A percentile compares a stretch with the other conserved stretches of the same genome.
phyloP scores from a whole-genome alignment of 2,797 vertebrate genomes.

The Pachyuromys duprasi region DNA sequence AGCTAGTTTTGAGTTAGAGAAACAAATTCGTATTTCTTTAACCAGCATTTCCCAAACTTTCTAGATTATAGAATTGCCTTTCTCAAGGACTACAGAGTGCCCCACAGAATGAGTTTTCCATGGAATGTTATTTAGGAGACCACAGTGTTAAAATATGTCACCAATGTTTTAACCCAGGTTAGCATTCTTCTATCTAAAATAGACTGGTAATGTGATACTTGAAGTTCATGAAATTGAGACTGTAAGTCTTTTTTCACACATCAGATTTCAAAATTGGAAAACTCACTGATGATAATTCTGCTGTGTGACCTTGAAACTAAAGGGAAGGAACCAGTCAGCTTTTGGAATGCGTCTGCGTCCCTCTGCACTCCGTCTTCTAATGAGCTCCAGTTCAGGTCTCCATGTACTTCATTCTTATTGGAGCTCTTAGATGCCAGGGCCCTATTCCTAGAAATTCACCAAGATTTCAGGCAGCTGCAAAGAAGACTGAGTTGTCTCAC shows the following conservation, averaged over 20 bases:
- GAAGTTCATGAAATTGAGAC: slow-evolving; percentile 2
- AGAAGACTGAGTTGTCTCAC: slow-evolving; percentile 27
- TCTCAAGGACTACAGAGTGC: neutral
- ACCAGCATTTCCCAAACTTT: slow-evolving; percentile 29
- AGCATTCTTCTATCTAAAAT: slow-evolving; percentile 32
- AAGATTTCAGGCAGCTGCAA: slow-evolving; percentile 39
- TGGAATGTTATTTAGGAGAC: slow-evolving; percentile 1
- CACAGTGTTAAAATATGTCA: neutral
- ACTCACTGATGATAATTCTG: slow-evolving; percentile 11
- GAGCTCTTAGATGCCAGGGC: slow-evolving; percentile 53
- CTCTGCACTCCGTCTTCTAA: neutral
- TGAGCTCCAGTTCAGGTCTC: neutral
- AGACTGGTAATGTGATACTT: neutral
- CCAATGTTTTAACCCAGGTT: neutral
- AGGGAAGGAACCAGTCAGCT: neutral
- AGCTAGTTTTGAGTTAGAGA: slow-evolving; percentile 16
- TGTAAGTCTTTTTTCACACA: neutral
- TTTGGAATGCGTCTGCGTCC: slow-evolving; percentile 2
- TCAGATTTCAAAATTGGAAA: slow-evolving; percentile 46
- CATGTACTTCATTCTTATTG: slow-evolving; percentile 1
- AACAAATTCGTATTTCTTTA: slow-evolving; percentile 54
- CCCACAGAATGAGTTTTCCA: slow-evolving; percentile 13
- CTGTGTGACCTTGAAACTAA: slow-evolving; percentile 57
- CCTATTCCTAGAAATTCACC: slow-evolving; percentile 38
- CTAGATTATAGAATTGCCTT: slow-evolving; percentile 46